Evolutionary conservation across 2,797 vertebrate species (phyloP).

Genomic region (Acanthornis magna): DNA sequence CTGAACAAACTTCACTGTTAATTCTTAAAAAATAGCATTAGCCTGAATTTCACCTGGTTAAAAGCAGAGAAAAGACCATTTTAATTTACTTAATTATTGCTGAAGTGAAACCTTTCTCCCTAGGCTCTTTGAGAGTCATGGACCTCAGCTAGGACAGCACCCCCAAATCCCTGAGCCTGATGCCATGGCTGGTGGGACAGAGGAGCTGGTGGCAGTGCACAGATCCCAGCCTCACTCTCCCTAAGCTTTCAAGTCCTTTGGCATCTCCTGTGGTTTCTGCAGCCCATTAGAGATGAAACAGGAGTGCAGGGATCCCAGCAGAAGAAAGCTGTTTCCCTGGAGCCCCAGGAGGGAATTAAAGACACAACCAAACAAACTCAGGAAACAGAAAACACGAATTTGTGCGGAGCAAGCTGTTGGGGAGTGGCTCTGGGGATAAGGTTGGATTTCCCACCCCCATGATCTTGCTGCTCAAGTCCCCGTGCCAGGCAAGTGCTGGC

Average conservation of each 20-base stretch:
- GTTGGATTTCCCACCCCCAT: accelerated
- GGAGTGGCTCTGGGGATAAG: not conserved
- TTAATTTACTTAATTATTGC: not conserved
- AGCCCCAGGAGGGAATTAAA: not conserved
- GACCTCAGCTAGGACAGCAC: not conserved
- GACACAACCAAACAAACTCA: not conserved
- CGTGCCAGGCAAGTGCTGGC: not conserved
- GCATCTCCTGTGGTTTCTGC: not conserved
- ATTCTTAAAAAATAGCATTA: not conserved
- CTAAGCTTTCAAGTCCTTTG: not conserved
- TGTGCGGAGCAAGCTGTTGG: not conserved
- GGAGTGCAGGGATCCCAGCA: not conserved
- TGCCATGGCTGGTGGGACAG: not conserved
- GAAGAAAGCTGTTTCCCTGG: not conserved
- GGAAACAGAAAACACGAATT: not conserved
- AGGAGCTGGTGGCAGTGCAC: not conserved
- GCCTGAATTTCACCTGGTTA: not conserved
- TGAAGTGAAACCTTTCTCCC: not conserved
- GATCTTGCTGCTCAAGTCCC: not conserved
- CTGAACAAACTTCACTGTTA: not conserved
- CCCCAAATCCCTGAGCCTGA: not conserved
- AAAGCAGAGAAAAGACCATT: not conserved
- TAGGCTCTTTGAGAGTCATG: not conserved
- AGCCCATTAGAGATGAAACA: not conserved
- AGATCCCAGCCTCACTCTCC: not conserved